phyloP scores from a whole-genome alignment of 2,797 vertebrate genomes.

The Onychomys torridus region DNA sequence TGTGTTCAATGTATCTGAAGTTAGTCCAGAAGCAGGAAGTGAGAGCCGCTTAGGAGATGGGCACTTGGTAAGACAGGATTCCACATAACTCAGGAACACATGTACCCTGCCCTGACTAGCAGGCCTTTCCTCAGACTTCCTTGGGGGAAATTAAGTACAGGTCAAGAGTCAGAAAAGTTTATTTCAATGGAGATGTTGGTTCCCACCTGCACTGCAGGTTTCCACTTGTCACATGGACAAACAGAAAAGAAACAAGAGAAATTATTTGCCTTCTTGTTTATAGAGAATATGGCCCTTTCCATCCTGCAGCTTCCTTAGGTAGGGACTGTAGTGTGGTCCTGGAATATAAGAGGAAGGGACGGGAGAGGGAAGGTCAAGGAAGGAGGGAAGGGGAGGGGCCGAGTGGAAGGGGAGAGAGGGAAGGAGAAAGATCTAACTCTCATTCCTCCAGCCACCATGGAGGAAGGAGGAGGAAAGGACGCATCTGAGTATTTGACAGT shows the following conservation, averaged over 20 bases:
- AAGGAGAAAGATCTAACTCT: not conserved
- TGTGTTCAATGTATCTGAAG: not conserved
- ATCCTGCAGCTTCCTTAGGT: not conserved
- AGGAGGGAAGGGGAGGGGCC: not conserved
- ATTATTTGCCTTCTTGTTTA: not conserved
- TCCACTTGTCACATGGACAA: not conserved
- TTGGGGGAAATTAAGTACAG: not conserved
- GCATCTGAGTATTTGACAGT: not conserved
- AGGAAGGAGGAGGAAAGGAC: not conserved
- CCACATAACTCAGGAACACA: not conserved
- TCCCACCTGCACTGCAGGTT: not conserved
- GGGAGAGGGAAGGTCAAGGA: no score
- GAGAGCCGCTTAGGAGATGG: not conserved
- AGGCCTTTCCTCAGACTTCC: not conserved
- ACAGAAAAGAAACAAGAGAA: not conserved
- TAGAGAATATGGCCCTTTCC: slow-evolving; percentile 28
- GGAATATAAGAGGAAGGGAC: not conserved
- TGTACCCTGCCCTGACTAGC: not conserved
- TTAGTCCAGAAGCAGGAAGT: not conserved
- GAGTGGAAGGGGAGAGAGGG: not conserved
- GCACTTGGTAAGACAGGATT: not conserved
- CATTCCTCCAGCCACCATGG: not conserved
- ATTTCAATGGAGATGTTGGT: not conserved
- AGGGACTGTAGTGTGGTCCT: not conserved
- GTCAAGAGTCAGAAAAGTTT: slow-evolving; percentile 26